phyloP scores from a whole-genome alignment of 2,797 vertebrate genomes.

The Dipus sagitta region DNA sequence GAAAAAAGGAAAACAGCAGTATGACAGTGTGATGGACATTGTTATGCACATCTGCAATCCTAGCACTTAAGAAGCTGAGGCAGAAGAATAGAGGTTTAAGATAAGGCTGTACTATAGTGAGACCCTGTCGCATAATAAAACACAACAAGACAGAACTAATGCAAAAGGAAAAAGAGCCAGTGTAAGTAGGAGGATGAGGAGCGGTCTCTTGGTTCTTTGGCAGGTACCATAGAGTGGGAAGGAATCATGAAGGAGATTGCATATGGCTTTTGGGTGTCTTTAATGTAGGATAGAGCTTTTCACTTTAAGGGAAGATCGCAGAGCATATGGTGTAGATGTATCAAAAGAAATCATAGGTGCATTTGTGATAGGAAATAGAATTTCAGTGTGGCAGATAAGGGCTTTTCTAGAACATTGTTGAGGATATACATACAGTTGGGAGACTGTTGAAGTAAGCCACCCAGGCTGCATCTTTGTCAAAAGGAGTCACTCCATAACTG shows the following conservation, averaged over 20 bases:
- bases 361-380: not conserved
- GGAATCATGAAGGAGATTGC: not conserved
- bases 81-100: not conserved
- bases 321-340: not conserved
- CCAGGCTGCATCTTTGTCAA: not conserved
- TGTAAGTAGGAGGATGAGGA: not conserved
- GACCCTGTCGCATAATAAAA: not conserved
- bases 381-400: not conserved
- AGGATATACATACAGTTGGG: not conserved
- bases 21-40: not conserved
- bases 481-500: not conserved
- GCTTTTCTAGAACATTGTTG: not conserved
- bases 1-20: not conserved
- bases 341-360: not conserved
- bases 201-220: not conserved
- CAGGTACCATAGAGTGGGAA: not conserved
- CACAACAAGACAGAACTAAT: not conserved
- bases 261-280: not conserved
- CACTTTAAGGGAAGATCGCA: not conserved
- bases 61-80: not conserved
- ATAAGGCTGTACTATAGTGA: not conserved
- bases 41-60: not conserved
- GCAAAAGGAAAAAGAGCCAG: not conserved
- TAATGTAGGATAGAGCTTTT: not conserved
- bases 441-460: slow-evolving; percentile 5